A percentile compares a stretch with the other conserved stretches of the same genome.
Evolutionary conservation across 2,888 invertebrate genomes (phyloP).

Genomic region (Glyphotaelius pellucidus): DNA sequence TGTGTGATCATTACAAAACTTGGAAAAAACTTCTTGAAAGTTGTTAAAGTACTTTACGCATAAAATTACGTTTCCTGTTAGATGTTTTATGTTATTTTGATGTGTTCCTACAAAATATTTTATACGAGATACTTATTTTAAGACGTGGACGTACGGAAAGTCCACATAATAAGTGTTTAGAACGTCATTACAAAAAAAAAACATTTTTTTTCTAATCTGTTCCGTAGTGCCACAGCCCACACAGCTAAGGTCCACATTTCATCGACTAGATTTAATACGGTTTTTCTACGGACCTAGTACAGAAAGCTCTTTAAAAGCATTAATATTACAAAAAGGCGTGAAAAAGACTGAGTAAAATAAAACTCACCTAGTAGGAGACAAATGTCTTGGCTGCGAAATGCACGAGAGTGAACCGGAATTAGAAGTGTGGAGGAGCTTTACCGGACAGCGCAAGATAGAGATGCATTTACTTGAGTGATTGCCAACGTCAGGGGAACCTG

Average conservation of each 20-base stretch:
- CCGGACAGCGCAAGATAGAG: too few relatives aligned
- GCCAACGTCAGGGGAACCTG: too few relatives aligned
- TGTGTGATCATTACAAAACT: neutral
- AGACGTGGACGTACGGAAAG: neutral
- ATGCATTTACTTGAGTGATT: too few relatives aligned
- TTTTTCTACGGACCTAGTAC: too few relatives aligned
- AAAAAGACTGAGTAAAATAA: neutral
- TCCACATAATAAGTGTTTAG: neutral
- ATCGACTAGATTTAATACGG: neutral
- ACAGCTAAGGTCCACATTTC: neutral
- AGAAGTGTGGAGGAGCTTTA: too few relatives aligned
- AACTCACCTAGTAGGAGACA: too few relatives aligned
- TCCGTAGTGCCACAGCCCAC: neutral
- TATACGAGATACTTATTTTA: neutral
- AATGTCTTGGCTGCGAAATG: too few relatives aligned
- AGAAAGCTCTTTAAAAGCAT: neutral
- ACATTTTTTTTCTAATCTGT: neutral
- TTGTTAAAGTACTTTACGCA: neutral
- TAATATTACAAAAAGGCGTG: neutral
- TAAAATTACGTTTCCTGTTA: neutral
- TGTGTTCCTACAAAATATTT: neutral
- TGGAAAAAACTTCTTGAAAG: neutral
- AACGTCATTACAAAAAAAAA: neutral
- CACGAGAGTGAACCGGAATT: too few relatives aligned
- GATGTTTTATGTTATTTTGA: neutral